Conservation (phyloP, 2,113 vertebrate species). For the Chaetodon trifascialis region DNA sequence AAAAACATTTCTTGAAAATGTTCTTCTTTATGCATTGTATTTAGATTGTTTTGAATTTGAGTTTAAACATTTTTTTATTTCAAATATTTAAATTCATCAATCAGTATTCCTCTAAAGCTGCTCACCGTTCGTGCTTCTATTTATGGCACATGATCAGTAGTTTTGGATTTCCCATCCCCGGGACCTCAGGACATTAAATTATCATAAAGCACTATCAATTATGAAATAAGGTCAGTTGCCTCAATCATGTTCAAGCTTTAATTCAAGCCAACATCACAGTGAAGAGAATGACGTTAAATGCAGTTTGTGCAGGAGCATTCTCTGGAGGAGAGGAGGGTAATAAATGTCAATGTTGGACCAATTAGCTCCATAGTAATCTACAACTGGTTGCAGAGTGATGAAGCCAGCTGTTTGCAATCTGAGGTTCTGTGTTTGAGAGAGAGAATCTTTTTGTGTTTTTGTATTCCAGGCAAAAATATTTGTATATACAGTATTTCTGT, state of each 20-base stretch:
- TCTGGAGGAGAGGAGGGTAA: conserved; percentile 60
- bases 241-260: conserved; percentile 52
- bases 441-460: conserved; percentile 26
- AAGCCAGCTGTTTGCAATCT: conserved; percentile 66
- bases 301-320: conserved; percentile 47
- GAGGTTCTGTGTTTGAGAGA: conserved; percentile 16
- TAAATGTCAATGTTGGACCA: conserved; percentile 70
- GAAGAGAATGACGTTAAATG: conserved; percentile 54
- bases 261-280: conserved; percentile 56
- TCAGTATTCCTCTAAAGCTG: conserved; percentile 20
- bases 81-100: background rate
- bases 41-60: background rate
- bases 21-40: background rate
- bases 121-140: conserved; percentile 12
- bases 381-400: conserved; percentile 77
- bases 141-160: conserved; percentile 23
- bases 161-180: conserved; percentile 51
- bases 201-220: conserved; percentile 71
- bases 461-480: conserved; percentile 42
- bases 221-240: conserved; percentile 63
- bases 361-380: conserved; percentile 84
- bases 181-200: conserved; percentile 62
- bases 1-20: background rate
- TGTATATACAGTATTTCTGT: conserved; percentile 38
- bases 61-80: background rate